Conservation (phyloP, 1,140 invertebrate genomes). For the Gyrodactylus bullatarudis region DNA sequence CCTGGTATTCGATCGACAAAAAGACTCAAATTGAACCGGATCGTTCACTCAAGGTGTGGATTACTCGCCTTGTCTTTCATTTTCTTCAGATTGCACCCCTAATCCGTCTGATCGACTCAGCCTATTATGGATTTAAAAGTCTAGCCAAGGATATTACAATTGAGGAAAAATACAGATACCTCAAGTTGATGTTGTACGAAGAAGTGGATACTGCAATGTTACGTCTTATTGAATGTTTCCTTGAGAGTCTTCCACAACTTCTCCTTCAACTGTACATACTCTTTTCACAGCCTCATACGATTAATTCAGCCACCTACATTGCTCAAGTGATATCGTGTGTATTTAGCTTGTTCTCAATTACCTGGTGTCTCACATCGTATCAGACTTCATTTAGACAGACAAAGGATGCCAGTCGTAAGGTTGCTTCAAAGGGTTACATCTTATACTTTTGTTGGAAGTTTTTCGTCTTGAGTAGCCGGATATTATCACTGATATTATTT, state of each 20-base stretch:
- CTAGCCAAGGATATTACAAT: neutral
- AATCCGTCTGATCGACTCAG: neutral
- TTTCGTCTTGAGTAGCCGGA: neutral
- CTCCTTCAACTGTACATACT: neutral
- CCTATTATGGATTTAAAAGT: neutral
- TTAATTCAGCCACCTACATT: neutral
- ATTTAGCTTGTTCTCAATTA: neutral
- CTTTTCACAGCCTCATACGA: neutral
- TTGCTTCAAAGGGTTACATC: neutral
- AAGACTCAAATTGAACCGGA: neutral
- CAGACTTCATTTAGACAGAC: neutral
- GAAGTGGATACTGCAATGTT: neutral
- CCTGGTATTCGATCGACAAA: neutral
- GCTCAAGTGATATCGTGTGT: neutral
- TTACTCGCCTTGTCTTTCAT: neutral
- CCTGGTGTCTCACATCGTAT: neutral
- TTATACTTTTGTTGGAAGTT: neutral
- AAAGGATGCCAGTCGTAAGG: neutral
- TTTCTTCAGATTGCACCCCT: neutral
- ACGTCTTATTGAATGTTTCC: neutral
- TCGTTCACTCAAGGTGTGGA: neutral
- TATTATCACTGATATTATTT: neutral
- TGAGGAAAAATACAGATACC: neutral
- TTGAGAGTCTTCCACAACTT: neutral
- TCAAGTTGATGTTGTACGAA: neutral